These are phyloP conservation scores for Halictus rubicundus DNA, from an alignment of 1,140 invertebrate genomes.

Conservation along the genomic window DNA sequence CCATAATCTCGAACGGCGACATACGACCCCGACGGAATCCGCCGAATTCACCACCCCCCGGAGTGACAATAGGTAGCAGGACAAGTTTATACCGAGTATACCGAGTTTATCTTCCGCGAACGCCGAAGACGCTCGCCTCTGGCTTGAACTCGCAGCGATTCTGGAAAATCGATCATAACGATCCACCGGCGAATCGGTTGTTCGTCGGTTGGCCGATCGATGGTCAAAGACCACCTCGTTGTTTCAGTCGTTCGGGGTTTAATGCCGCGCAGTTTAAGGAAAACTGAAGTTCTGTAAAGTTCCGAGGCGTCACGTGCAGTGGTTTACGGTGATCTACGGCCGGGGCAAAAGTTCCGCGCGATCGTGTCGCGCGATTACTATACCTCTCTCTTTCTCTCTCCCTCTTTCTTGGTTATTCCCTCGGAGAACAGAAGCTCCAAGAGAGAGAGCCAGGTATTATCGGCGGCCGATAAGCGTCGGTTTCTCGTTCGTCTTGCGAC, in stretches of 20 bases:
- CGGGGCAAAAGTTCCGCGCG: conserved; percentile 55
- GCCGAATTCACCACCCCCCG: background rate
- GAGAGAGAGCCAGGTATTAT: conserved; percentile 36
- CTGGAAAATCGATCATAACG: conserved; percentile 21
- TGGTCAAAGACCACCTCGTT: conserved; percentile 37
- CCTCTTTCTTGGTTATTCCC: conserved; percentile 21
- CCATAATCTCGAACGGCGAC: background rate
- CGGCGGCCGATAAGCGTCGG: conserved; percentile 38
- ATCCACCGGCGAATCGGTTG: conserved; percentile 29
- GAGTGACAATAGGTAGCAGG: background rate
- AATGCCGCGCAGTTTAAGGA: conserved; percentile 54
- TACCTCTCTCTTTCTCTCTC: too few relatives aligned
- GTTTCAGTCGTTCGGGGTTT: conserved; percentile 39
- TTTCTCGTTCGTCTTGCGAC: conserved; percentile 1
- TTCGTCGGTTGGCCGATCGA: conserved; percentile 11
- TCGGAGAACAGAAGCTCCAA: conserved; percentile 1
- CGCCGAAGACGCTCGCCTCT: background rate
- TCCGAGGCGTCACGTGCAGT: conserved; percentile 55
- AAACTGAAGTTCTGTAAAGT: conserved; percentile 61
- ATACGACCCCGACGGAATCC: background rate
- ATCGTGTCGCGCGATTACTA: conserved; percentile 59
- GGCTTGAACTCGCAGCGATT: background rate
- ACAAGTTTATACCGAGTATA: conserved; percentile 44
- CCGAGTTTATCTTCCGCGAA: conserved; percentile 40
- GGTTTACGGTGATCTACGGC: conserved; percentile 59